These are phyloP conservation scores for Hirundo rustica DNA, from an alignment of 2,797 vertebrate species.

Conservation along the genomic window DNA sequence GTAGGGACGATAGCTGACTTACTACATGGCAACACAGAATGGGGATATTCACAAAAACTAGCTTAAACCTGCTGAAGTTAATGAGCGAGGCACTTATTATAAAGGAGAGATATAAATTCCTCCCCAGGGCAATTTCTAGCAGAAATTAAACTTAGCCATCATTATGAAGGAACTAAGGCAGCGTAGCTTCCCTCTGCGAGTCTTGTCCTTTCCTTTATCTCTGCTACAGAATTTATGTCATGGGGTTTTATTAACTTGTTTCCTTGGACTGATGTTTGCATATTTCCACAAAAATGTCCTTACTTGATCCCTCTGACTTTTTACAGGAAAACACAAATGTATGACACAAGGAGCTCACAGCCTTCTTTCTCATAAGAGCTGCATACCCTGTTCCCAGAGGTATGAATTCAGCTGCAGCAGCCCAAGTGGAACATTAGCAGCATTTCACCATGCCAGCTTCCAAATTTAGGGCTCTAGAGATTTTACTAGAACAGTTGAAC, in stretches of 20 bases:
- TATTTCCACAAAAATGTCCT: not conserved
- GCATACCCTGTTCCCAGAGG: accelerated
- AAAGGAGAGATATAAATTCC: not conserved
- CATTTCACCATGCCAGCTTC: not conserved
- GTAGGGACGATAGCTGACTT: not conserved
- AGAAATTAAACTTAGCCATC: not conserved
- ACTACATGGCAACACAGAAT: not conserved
- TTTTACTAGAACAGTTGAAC: not conserved
- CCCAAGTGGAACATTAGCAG: not conserved
- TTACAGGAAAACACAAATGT: not conserved
- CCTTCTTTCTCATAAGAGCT: not conserved
- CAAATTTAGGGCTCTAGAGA: not conserved
- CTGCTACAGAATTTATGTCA: not conserved
- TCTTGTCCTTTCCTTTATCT: not conserved
- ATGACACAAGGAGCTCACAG: not conserved
- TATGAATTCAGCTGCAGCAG: not conserved
- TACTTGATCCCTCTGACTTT: not conserved
- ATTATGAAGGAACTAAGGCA: not conserved
- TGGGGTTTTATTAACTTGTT: not conserved
- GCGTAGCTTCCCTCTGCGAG: not conserved
- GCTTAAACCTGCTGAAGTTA: not conserved
- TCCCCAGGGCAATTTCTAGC: not conserved
- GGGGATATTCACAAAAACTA: not conserved
- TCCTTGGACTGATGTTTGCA: not conserved
- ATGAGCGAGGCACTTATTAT: not conserved